These are phyloP conservation scores for Drosophila planitibia DNA, from an alignment of 2,888 invertebrate species.

Conservation along the genomic window DNA sequence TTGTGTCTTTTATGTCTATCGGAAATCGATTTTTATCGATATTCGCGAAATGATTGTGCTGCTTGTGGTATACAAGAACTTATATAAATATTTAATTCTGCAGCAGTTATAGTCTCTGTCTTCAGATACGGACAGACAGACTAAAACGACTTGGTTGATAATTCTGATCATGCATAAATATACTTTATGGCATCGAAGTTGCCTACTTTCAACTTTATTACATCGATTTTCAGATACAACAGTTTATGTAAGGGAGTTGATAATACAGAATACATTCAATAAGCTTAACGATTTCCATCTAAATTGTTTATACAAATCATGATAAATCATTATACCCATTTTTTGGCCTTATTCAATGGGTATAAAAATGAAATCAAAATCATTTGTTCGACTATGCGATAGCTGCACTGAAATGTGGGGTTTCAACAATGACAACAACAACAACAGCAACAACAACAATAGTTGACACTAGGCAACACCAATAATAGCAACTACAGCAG, in stretches of 20 bases:
- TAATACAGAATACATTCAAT: neutral
- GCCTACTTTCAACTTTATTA: neutral
- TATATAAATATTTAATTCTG: neutral
- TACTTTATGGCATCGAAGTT: neutral
- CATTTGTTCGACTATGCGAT: slow-evolving; percentile 54
- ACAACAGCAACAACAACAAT: slow-evolving; percentile 31
- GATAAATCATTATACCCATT: neutral
- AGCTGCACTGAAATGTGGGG: slow-evolving; percentile 21
- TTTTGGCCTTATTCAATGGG: neutral
- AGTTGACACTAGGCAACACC: slow-evolving; percentile 71
- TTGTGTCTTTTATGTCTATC: accelerated
- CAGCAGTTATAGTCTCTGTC: neutral
- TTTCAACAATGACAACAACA: slow-evolving; percentile 6
- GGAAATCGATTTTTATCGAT: neutral
- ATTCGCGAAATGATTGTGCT: neutral
- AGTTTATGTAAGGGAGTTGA: neutral
- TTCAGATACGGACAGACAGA: neutral
- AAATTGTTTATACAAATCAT: neutral
- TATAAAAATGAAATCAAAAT: slow-evolving; percentile 42
- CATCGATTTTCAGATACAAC: accelerated
- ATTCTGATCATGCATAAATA: neutral
- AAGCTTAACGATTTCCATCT: neutral
- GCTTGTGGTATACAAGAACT: neutral
- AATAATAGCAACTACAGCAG: slow-evolving; percentile 49
- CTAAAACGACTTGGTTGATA: neutral